These are phyloP conservation scores for Grallaria varia DNA, from an alignment of 2,113 vertebrate species.

Conservation along the genomic window DNA sequence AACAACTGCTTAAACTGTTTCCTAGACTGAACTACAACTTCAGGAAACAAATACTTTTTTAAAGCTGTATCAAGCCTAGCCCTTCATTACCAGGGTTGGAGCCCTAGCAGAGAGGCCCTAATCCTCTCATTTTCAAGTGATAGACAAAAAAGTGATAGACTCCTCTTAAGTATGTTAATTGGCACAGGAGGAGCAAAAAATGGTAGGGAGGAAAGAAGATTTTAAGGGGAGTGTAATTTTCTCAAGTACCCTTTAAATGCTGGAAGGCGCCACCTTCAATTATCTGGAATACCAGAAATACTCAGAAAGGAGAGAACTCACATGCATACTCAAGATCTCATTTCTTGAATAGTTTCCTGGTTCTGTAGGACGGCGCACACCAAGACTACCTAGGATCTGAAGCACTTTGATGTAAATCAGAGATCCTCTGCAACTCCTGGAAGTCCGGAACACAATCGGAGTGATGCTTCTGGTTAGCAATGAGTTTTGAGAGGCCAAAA, in stretches of 20 bases:
- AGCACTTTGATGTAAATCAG: neutral
- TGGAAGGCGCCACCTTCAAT: neutral
- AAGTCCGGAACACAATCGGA: neutral
- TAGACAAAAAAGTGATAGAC: neutral
- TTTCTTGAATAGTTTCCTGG: neutral
- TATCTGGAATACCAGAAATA: neutral
- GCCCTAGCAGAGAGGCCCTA: neutral
- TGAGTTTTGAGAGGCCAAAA: neutral
- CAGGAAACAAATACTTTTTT: neutral
- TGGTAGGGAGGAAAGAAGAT: neutral
- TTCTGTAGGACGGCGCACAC: neutral
- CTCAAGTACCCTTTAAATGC: constrained; percentile 25
- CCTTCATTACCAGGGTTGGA: neutral
- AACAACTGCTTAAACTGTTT: neutral
- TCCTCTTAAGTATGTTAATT: neutral
- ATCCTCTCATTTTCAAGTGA: neutral
- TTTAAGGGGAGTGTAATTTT: neutral
- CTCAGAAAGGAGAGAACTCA: neutral
- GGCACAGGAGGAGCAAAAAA: neutral
- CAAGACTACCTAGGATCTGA: neutral
- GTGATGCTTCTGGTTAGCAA: neutral
- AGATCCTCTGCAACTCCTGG: neutral
- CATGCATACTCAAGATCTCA: neutral
- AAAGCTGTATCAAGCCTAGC: neutral
- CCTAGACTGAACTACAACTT: neutral